Percentiles rank a stretch among this genome's conserved stretches.
These are phyloP conservation scores for Saguinus midas DNA, from an alignment of 2,113 vertebrate species.

Conservation along the genomic window DNA sequence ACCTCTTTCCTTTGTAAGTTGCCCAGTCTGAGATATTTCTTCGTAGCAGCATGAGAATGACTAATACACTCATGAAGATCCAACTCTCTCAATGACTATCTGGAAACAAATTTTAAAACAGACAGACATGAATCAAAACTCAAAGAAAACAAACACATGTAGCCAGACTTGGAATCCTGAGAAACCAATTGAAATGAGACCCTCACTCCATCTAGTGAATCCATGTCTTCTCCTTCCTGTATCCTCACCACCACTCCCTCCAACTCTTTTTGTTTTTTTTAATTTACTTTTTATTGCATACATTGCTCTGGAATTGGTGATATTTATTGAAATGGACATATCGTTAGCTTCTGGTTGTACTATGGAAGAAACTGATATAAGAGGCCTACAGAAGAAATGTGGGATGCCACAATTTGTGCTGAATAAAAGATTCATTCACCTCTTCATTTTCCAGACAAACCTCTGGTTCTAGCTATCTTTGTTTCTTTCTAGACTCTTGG, in stretches of 20 bases:
- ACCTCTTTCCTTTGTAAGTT: no score
- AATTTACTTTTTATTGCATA: not conserved
- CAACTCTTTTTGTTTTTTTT: not conserved
- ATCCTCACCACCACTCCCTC: not conserved
- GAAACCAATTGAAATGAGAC: slow-evolving; percentile 41
- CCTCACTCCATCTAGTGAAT: not conserved
- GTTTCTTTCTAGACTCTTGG: not conserved
- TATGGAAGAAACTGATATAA: not conserved
- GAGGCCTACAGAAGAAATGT: not conserved
- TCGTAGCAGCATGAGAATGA: no score
- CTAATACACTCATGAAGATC: not conserved
- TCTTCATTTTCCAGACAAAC: not conserved
- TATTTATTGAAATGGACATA: not conserved
- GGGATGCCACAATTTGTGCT: not conserved
- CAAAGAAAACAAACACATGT: slow-evolving; percentile 58
- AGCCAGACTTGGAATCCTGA: slow-evolving; percentile 45
- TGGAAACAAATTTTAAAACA: slow-evolving; percentile 66
- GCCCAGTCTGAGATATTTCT: no score
- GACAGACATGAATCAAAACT: slow-evolving; percentile 48
- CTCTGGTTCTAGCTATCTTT: not conserved
- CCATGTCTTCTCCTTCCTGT: not conserved
- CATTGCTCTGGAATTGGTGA: not conserved
- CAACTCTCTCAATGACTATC: slow-evolving; percentile 58
- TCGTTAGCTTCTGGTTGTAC: not conserved
- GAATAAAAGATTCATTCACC: not conserved